Percentiles rank a stretch among this genome's conserved stretches.
phyloP scores from a whole-genome alignment of 2,888 invertebrate species.

The Plusia festucae region DNA sequence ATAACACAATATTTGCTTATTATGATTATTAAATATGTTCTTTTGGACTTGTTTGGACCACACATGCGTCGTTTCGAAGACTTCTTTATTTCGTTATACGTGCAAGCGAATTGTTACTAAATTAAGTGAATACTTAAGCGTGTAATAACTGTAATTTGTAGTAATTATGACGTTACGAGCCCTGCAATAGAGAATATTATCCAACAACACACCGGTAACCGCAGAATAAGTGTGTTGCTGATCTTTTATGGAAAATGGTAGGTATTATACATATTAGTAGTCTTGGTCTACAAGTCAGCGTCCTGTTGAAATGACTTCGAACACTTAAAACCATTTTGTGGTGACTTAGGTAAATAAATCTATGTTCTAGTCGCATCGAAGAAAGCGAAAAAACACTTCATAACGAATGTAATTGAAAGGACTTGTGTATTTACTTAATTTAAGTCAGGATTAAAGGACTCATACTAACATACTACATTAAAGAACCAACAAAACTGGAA shows the following conservation, averaged over 20 bases:
- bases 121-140: conserved; percentile 9
- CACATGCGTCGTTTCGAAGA: conserved; percentile 16
- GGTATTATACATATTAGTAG: not conserved
- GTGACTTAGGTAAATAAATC: not conserved
- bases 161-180: conserved; percentile 25
- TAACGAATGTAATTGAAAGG: not conserved
- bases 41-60: conserved; percentile 15
- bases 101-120: conserved; percentile 4
- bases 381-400: not conserved
- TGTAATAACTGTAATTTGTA: conserved; percentile 11
- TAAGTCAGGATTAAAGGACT: not conserved
- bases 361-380: too few species aligned
- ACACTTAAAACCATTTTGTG: too few species aligned
- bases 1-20: conserved; percentile 35
- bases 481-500: conserved; percentile 1
- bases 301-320: too few species aligned
- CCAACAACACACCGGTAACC: conserved; percentile 27
- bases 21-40: conserved; percentile 33
- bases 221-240: conserved; percentile 25
- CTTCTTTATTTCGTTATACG: conserved; percentile 17
- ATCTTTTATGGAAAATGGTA: conserved; percentile 18
- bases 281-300: conserved; percentile 2
- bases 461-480: not conserved
- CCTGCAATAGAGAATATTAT: conserved; percentile 29
- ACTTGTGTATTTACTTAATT: not conserved